Conservation (phyloP, 2,113 vertebrate species). For the Zingel zingel region DNA sequence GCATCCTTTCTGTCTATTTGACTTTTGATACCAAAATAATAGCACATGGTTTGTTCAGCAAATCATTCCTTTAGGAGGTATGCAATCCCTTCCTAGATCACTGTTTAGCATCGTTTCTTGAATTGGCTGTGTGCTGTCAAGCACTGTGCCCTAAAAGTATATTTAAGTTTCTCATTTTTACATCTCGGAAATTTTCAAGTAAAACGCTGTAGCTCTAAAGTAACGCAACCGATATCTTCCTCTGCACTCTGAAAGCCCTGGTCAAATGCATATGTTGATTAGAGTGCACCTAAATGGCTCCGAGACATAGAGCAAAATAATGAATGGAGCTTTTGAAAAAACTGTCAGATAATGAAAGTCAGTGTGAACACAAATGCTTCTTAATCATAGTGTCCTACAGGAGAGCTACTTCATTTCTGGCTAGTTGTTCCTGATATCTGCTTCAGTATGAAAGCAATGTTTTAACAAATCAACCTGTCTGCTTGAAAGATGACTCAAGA, state of each 20-base stretch:
- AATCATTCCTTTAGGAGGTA: neutral
- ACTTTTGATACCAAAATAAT: neutral
- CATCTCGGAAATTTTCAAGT: neutral
- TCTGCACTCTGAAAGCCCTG: slow-evolving; percentile 24
- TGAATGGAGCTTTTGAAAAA: slow-evolving; percentile 39
- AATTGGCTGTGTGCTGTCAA: neutral
- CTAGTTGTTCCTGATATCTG: neutral
- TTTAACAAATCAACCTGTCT: slow-evolving; percentile 15
- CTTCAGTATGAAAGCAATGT: neutral
- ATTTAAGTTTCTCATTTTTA: slow-evolving; percentile 1
- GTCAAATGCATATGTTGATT: slow-evolving; percentile 24
- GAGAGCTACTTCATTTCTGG: neutral
- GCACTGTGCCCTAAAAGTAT: neutral
- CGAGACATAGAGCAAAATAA: slow-evolving; percentile 14
- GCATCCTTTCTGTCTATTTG: neutral
- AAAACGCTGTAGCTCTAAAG: slow-evolving; percentile 19
- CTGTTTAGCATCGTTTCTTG: no score
- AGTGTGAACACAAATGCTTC: neutral
- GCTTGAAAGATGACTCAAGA: slow-evolving; percentile 24
- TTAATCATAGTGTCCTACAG: slow-evolving; percentile 9
- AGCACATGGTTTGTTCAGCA: neutral
- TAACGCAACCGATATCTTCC: slow-evolving; percentile 14
- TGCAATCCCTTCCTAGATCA: neutral
- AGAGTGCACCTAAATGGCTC: slow-evolving; percentile 50
- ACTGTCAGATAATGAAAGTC: slow-evolving; percentile 6